Conservation (phyloP, 2,888 invertebrate species). For the Argyresthia goedartella region DNA sequence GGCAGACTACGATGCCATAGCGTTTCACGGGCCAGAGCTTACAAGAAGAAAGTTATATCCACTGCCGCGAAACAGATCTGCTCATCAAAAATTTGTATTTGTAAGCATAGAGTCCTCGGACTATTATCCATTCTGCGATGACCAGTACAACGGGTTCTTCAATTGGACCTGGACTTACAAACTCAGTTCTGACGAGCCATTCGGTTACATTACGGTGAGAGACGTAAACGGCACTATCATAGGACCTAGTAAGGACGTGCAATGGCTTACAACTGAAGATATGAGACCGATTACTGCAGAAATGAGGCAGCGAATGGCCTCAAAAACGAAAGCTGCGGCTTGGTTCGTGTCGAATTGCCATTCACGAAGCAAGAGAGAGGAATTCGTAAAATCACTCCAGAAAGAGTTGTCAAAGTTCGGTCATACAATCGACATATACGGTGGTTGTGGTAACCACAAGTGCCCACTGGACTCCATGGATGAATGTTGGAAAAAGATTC, state of each 20-base stretch:
- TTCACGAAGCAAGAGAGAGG: constrained; percentile 6
- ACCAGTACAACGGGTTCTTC: constrained; percentile 12
- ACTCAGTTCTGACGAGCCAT: constrained; percentile 12
- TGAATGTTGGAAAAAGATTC: not conserved
- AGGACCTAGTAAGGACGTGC: constrained; percentile 5
- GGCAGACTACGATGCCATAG: constrained; percentile 30
- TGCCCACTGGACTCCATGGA: constrained; percentile 1
- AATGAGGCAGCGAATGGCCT: not conserved
- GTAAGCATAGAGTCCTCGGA: constrained; percentile 14
- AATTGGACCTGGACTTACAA: constrained; percentile 18
- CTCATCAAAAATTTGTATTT: constrained; percentile 33
- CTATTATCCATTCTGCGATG: constrained; percentile 12
- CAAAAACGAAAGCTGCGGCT: constrained; percentile 5
- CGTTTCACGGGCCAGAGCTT: constrained; percentile 34
- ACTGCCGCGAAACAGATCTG: constrained; percentile 22
- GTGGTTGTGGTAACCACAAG: constrained; percentile 7
- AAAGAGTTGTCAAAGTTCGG: constrained; percentile 2
- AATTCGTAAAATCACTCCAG: constrained; percentile 5
- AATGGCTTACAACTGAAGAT: constrained; percentile 5
- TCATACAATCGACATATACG: constrained; percentile 10
- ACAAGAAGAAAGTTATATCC: constrained; percentile 6
- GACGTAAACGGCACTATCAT: constrained; percentile 7
- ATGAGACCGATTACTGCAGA: constrained; percentile 2
- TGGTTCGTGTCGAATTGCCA: constrained; percentile 11
- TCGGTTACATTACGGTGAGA: constrained; percentile 14